Conservation (phyloP, 92 coral and sea anemone species). For the Epizoanthus rinbou region DNA sequence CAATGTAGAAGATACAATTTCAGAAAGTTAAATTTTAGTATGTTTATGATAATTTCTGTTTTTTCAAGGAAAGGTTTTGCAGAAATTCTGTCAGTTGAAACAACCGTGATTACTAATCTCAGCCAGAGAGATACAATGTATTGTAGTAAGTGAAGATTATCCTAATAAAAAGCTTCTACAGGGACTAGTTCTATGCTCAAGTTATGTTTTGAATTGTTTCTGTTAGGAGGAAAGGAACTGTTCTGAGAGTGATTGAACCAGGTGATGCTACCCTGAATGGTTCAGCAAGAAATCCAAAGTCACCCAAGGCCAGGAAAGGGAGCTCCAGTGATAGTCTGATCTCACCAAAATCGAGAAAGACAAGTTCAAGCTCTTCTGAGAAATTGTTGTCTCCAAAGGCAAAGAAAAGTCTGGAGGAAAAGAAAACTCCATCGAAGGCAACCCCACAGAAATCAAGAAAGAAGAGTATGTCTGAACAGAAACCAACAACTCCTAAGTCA, state of each 20-base stretch:
- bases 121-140: no score
- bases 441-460: conserved; percentile 62
- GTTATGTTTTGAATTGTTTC: background rate
- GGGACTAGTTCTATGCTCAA: background rate
- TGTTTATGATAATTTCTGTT: no score
- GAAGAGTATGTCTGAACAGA: conserved; percentile 57
- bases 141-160: no score
- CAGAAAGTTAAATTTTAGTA: no score
- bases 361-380: conserved; percentile 46
- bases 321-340: background rate
- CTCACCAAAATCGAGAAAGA: conserved; percentile 51
- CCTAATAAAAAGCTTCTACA: no score
- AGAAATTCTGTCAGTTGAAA: no score
- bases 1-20: no score
- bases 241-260: conserved; percentile 86
- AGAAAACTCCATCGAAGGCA: conserved; percentile 24
- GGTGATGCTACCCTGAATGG: conserved; percentile 38
- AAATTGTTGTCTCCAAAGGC: conserved; percentile 50
- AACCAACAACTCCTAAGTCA: conserved; percentile 57
- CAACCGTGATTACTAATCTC: no score
- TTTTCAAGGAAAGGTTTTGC: no score
- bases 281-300: conserved; percentile 30
- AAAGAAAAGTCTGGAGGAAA: conserved; percentile 43
- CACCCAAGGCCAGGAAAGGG: conserved; percentile 46
- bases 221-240: conserved; percentile 75